These are phyloP conservation scores for Helicoverpa armigera DNA, from an alignment of 1,140 invertebrate species.

Conservation along the genomic window DNA sequence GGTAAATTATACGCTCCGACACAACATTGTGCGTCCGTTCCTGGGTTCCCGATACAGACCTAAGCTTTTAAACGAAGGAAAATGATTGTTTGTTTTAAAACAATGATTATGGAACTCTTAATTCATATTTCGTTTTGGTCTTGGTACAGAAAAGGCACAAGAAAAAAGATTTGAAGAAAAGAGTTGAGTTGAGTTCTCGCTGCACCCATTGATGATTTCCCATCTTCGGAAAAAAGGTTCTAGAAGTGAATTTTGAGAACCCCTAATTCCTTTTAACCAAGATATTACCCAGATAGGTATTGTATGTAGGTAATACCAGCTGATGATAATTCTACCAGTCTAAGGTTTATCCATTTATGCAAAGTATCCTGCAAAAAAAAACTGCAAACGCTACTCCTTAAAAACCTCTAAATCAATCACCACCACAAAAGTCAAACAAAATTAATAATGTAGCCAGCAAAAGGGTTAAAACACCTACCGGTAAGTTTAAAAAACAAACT, in stretches of 20 bases:
- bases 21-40: conserved; percentile 56
- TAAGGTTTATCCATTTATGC: not conserved
- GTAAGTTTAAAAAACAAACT: conserved; percentile 80
- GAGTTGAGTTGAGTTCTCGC: too few species aligned
- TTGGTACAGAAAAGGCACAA: too few species aligned
- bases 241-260: too few species aligned
- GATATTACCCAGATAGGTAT: too few species aligned
- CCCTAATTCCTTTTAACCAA: too few species aligned
- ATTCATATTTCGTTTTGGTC: too few species aligned
- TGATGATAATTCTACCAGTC: too few species aligned
- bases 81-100: not conserved
- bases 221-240: too few species aligned
- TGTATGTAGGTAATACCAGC: too few species aligned
- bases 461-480: conserved; percentile 65
- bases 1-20: conserved; percentile 79
- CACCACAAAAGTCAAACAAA: conserved; percentile 45
- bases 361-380: conserved; percentile 4
- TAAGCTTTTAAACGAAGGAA: not conserved
- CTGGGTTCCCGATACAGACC: conserved; percentile 62
- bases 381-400: not conserved
- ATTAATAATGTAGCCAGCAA: conserved; percentile 58
- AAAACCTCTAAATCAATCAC: conserved; percentile 27
- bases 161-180: too few species aligned
- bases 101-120: too few species aligned
- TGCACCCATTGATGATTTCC: too few species aligned